Evolutionary conservation across 2,888 invertebrate species (phyloP), one percentile per base, ranked within the genome.

Genomic region (Drepanosiphum platanoidis): DNA sequence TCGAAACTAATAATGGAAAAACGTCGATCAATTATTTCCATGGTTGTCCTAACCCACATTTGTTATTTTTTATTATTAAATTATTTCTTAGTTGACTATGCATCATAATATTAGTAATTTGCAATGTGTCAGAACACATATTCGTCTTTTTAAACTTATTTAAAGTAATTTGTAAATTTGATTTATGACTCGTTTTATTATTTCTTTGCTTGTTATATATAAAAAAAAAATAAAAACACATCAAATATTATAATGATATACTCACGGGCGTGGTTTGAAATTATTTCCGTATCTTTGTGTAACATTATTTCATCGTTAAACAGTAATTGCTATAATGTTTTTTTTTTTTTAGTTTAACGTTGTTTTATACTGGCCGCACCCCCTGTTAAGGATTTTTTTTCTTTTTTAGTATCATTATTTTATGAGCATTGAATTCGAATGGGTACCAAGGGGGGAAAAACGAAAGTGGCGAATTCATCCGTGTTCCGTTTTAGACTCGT

Each of bases 281-380:
- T 80, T 36, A 36, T 52, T 70, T 68, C n/a, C 18, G 30, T 52
- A 46, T 68, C 22, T 42, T n/a, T 52, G 30, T 27, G 18, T 15
- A 61, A 64, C 61, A 68, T 68, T 79, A 79, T 79, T 68, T 79
- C 46, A 27, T 15, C 42, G 46, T 42, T 30, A 46, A 66, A 66
- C 32, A 68, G 79, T 66, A 78, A 78, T 78, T 66, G 64, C n/a
- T 27, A 42, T 66, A 36, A 64, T 64, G 77, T 77, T 77, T 39
- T 64, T 13, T 34, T 22, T 39, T 5, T 39, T 52, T 52, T 52
- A n/a, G n/a, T n/a, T 52, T 18, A 52, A 52, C 71, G 42, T 71
- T 13, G 15, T 71, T 42, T 42, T 78, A 77, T 36, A 30, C 30
- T 22, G 11, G 39, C 22, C 64, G 11, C 77, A 39, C 39, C 39